Evolutionary conservation across 2,888 invertebrate species (phyloP), one percentile per base, ranked within the genome.

Genomic region (Fragum fragum): DNA sequence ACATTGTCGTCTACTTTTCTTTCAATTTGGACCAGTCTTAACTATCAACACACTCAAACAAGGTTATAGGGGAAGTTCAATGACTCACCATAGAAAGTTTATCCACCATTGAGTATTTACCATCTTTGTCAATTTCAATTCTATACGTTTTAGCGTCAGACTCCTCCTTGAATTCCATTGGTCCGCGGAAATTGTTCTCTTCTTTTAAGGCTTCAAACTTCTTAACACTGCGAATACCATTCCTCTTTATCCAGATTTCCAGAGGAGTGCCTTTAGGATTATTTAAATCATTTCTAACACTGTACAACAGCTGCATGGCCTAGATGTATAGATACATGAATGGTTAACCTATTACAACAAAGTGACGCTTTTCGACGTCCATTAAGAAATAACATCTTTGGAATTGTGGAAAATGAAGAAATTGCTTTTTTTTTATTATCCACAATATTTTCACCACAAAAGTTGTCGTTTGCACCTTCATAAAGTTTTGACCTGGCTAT

Each of bases 101-200:
- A 94, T 99, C 99, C 95, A 98, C 97, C 79, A 97, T 95, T 73
- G 96, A 96, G 94, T 98, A 98, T 94, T 97, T 96, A 91, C 98
- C 96, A 81, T 98, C 98, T 0, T 97, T 97, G 95, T 99, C 99
- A 88, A 99, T 99, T 92, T 97, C 98, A 0, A 99, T 99, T 0
- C 97, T 97, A 94, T 99, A 98, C 94, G 97, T 97, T 87, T 98
- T 96, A 16, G 85, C 74, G 0, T 97, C 97, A 7, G 97, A 97
- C 95, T 98, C 98, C 6, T 97, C 97, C 90, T 97, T 96, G 94
- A 98, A 99, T 42, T 97, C 92, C 92, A 98, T 95, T 0, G 98
- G 98, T 89, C 97, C 95, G 93, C 95, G 96, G 59, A 96, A 96
- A 85, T 95, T 95, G n/a, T 85, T 85, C 6, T 81, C 85, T 74